These are phyloP conservation scores for Trissolcus japonicus DNA, from an alignment of 2,888 invertebrate species.

Conservation along the genomic window DNA sequence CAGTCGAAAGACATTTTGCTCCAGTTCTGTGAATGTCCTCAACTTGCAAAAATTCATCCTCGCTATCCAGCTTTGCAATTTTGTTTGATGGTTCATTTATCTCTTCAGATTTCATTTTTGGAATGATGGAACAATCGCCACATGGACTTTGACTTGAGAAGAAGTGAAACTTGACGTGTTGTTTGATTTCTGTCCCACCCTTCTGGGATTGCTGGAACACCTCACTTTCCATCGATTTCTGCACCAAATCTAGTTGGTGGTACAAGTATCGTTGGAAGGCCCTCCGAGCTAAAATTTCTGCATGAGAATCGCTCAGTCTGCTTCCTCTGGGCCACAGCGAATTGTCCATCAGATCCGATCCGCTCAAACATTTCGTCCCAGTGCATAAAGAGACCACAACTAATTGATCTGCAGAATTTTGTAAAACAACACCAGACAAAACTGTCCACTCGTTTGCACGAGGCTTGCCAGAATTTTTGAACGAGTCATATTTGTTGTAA, in stretches of 20 bases:
- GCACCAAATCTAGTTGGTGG: slow-evolving; percentile 78
- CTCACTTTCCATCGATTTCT: slow-evolving; percentile 67
- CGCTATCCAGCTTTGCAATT: slow-evolving; percentile 66
- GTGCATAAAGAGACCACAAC: slow-evolving; percentile 90
- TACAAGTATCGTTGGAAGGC: slow-evolving; percentile 88
- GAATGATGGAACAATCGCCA: slow-evolving; percentile 94
- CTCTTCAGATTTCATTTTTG: slow-evolving; percentile 75
- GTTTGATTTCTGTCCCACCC: slow-evolving; percentile 78
- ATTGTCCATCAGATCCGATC: slow-evolving; percentile 75
- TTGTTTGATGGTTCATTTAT: slow-evolving; percentile 34
- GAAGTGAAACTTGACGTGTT: slow-evolving; percentile 85
- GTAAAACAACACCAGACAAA: slow-evolving; percentile 84
- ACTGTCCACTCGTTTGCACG: slow-evolving; percentile 88
- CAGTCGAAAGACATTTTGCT: slow-evolving; percentile 86
- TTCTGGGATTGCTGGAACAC: slow-evolving; percentile 72
- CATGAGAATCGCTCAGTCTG: slow-evolving; percentile 92
- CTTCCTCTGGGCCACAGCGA: slow-evolving; percentile 82
- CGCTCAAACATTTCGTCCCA: slow-evolving; percentile 94
- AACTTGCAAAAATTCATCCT: slow-evolving; percentile 56
- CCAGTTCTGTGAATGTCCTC: slow-evolving; percentile 86
- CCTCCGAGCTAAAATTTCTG: slow-evolving; percentile 91
- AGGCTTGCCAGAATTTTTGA: slow-evolving; percentile 91
- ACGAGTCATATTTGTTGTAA: slow-evolving; percentile 79
- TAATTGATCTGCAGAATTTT: slow-evolving; percentile 65
- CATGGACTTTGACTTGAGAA: slow-evolving; percentile 93